Conservation (phyloP, 2,888 invertebrate species). For the Nowickia ferox region DNA sequence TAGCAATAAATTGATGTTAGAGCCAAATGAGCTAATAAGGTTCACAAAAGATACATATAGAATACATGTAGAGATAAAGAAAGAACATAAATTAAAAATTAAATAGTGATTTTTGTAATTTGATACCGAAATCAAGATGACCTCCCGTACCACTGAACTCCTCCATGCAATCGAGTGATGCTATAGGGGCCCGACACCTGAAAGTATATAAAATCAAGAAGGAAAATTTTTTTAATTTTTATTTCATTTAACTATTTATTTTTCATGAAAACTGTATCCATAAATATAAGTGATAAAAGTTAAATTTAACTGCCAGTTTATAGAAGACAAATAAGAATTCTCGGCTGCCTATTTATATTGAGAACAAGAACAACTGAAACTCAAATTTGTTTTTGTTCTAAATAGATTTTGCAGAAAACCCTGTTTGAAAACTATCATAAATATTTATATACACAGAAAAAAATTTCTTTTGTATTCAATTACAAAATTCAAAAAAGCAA, state of each 20-base stretch:
- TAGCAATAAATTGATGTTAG: slow-evolving; percentile 15
- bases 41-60: slow-evolving; percentile 50
- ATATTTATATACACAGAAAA: no score
- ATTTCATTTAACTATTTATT: not conserved
- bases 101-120: slow-evolving; percentile 79
- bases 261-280: not conserved
- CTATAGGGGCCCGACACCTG: slow-evolving; percentile 96
- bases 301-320: no score
- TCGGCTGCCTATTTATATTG: no score
- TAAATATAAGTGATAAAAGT: no score
- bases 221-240: not conserved
- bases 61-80: slow-evolving; percentile 52
- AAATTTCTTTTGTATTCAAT: no score
- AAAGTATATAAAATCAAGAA: slow-evolving; percentile 67
- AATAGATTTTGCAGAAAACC: no score
- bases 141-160: slow-evolving; percentile 91
- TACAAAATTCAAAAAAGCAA: no score
- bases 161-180: slow-evolving; percentile 96
- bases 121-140: slow-evolving; percentile 84
- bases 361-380: no score
- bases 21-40: slow-evolving; percentile 37
- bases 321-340: no score
- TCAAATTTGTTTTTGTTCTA: no score
- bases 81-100: slow-evolving; percentile 73
- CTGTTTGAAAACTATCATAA: no score